A percentile compares a stretch with the other conserved stretches of the same genome.
phyloP scores from a whole-genome alignment of 1,140 invertebrate genomes.

The Cotesia chilonis region DNA sequence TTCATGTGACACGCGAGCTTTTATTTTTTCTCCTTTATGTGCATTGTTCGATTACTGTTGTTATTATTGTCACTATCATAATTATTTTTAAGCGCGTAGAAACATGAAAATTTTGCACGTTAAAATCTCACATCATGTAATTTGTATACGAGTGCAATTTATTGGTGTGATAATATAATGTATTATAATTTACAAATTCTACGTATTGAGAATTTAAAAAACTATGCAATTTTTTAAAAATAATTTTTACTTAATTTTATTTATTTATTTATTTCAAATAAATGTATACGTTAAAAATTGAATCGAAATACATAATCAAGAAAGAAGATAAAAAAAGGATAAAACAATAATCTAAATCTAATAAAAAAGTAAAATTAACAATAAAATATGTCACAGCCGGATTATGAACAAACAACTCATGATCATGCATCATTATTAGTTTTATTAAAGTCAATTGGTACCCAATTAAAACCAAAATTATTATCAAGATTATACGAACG shows the following conservation, averaged over 20 bases:
- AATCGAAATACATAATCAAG: too few species aligned
- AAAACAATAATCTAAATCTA: background rate
- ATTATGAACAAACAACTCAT: conserved; percentile 90
- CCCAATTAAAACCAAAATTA: conserved; percentile 74
- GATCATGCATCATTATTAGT: conserved; percentile 90
- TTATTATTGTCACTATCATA: background rate
- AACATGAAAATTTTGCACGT: conserved; percentile 8
- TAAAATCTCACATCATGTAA: background rate
- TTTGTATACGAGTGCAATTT: background rate
- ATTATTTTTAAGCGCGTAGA: background rate
- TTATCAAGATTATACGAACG: conserved; percentile 85
- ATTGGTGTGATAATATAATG: too few species aligned
- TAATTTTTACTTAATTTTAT: too few species aligned
- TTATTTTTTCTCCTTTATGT: background rate
- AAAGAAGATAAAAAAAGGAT: background rate
- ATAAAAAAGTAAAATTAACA: background rate
- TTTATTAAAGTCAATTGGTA: conserved; percentile 85
- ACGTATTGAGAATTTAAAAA: too few species aligned
- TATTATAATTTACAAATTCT: too few species aligned
- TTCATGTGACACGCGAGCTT: conserved; percentile 5
- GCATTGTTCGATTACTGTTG: background rate
- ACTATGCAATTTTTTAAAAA: too few species aligned
- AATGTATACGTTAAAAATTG: too few species aligned
- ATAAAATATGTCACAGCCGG: conserved; percentile 88
- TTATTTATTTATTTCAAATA: too few species aligned